Evolutionary conservation across 2,888 invertebrate species (phyloP).

Genomic region (Suillia variegata): DNA sequence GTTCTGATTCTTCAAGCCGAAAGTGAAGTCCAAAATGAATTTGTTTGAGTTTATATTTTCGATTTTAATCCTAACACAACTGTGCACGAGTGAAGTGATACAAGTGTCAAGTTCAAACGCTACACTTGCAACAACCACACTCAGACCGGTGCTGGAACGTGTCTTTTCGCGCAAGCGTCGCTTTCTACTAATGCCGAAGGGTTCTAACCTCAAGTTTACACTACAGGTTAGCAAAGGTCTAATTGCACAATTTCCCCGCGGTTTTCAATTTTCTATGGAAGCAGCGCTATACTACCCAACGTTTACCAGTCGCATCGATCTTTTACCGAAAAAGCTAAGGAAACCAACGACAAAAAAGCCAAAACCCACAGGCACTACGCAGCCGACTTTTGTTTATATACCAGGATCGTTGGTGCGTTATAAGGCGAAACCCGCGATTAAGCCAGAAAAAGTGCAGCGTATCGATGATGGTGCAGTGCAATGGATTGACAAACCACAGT

Average conservation of each 20-base stretch:
- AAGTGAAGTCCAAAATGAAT: no score
- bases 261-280: constrained; percentile 44
- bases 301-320: constrained; percentile 45
- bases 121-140: constrained; percentile 26
- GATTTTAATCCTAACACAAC: no score
- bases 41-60: no score
- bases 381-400: constrained; percentile 44
- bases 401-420: constrained; percentile 49
- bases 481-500: constrained; percentile 24
- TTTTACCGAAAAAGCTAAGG: constrained; percentile 50
- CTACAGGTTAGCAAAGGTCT: constrained; percentile 44
- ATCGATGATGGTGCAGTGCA: constrained; percentile 36
- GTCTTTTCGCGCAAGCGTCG: constrained; percentile 51
- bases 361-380: constrained; percentile 35
- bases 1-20: no score
- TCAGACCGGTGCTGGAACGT: constrained; percentile 41
- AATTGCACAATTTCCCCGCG: constrained; percentile 43
- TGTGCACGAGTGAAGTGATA: no score
- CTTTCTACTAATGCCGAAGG: constrained; percentile 51
- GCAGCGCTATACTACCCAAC: constrained; percentile 51
- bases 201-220: constrained; percentile 50
- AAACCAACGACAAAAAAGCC: constrained; percentile 41
- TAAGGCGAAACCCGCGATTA: constrained; percentile 42
- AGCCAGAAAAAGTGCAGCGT: constrained; percentile 38
- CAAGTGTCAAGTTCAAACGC: no score